Evolutionary conservation across 2,888 invertebrate species (phyloP).

Genomic region (Chrysolina haemoptera): DNA sequence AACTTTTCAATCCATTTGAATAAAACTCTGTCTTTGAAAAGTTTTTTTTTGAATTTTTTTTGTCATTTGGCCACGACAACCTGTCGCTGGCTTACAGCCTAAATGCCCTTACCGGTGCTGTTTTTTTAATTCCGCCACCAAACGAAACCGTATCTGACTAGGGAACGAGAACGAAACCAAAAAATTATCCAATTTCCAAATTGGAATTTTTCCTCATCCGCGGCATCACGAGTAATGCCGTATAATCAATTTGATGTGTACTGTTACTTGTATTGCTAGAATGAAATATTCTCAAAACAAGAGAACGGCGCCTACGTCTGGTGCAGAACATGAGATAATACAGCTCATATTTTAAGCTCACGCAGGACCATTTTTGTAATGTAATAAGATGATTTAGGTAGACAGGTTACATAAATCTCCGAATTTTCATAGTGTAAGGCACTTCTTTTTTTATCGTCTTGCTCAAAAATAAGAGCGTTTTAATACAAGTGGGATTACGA

Average conservation of each 20-base stretch:
- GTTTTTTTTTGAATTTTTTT: too few species aligned
- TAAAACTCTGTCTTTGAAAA: too few species aligned
- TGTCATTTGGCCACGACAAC: too few species aligned
- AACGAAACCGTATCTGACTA: background rate
- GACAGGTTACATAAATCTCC: constrained; percentile 55
- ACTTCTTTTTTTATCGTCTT: constrained; percentile 2
- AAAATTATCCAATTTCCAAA: background rate
- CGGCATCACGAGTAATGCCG: constrained; percentile 14
- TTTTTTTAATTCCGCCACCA: too few species aligned
- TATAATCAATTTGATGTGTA: constrained; percentile 29
- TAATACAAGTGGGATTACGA: background rate
- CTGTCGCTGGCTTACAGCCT: too few species aligned
- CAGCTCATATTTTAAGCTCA: constrained; percentile 54
- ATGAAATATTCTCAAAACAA: constrained; percentile 23
- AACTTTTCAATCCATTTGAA: too few species aligned
- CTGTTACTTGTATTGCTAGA: background rate
- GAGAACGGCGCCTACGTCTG: constrained; percentile 36
- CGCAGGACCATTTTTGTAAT: constrained; percentile 56
- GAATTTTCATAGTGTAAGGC: constrained; percentile 3
- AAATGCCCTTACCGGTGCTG: background rate
- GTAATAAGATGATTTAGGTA: constrained; percentile 54
- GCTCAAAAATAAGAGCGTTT: background rate
- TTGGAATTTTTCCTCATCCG: background rate
- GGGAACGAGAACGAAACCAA: background rate
- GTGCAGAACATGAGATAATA: constrained; percentile 55